Evolutionary conservation across 2,888 invertebrate genomes (phyloP).

Genomic region (Xestia ashworthii): DNA sequence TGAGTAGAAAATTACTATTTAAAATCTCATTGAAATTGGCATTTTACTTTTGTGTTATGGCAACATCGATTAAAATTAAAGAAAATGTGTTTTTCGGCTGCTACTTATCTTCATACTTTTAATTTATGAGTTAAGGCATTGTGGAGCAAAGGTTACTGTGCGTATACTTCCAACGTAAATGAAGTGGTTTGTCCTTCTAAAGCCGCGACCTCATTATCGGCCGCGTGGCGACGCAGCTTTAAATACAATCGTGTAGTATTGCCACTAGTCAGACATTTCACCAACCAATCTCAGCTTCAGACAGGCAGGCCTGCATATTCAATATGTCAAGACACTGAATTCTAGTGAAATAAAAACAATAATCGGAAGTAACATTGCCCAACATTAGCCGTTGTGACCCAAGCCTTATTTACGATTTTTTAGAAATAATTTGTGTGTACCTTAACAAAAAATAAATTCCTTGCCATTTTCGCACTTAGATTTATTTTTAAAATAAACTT

Average conservation of each 20-base stretch:
- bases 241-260: slow-evolving; percentile 2
- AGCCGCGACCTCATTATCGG: not conserved
- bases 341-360: not conserved
- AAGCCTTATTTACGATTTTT: not conserved
- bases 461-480: slow-evolving; percentile 46
- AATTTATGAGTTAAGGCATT: not conserved
- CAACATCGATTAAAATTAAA: slow-evolving; percentile 12
- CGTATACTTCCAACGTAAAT: not conserved
- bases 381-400: slow-evolving; percentile 17
- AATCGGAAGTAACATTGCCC: not conserved
- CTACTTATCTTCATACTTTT: slow-evolving; percentile 23
- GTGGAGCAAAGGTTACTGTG: not conserved
- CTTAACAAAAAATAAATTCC: slow-evolving; percentile 25
- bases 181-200: not conserved
- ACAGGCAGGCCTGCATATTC: not conserved
- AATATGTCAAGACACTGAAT: not conserved
- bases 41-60: slow-evolving; percentile 26
- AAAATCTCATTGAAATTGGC: slow-evolving; percentile 29
- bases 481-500: slow-evolving; percentile 14
- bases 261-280: slow-evolving; percentile 6
- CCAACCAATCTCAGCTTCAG: not conserved
- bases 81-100: slow-evolving; percentile 6
- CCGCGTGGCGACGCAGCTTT: no score
- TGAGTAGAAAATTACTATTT: slow-evolving; percentile 12
- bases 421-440: slow-evolving; percentile 30